phyloP scores from a whole-genome alignment of 2,797 vertebrate genomes.

The Botia kubotai region DNA sequence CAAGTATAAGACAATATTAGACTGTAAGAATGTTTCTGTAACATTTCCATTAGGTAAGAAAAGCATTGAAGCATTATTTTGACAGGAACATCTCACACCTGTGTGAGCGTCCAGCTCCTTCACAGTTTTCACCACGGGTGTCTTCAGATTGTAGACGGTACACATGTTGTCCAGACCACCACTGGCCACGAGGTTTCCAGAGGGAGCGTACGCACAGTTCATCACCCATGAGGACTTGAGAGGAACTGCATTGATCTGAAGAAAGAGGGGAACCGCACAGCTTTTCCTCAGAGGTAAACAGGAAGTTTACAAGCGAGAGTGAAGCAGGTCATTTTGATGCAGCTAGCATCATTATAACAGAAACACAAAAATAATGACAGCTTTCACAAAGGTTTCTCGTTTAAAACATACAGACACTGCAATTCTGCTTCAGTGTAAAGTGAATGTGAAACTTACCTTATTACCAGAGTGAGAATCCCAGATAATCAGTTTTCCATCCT shows the following conservation, averaged over 20 bases:
- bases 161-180: conserved; percentile 90
- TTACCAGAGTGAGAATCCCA: conserved; percentile 85
- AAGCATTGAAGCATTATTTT: too few species aligned
- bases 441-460: conserved; percentile 69
- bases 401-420: background rate
- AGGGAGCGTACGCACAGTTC: conserved; percentile 88
- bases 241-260: conserved; percentile 83
- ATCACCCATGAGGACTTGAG: conserved; percentile 92
- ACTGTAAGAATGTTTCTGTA: too few species aligned
- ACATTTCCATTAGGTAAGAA: background rate
- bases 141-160: conserved; percentile 87
- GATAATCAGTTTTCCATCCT: conserved; percentile 89
- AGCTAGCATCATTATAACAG: too few species aligned
- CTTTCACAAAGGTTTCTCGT: too few species aligned
- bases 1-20: background rate
- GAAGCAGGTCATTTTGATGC: too few species aligned
- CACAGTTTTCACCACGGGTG: conserved; percentile 83
- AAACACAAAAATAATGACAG: too few species aligned
- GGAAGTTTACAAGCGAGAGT: background rate
- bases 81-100: conserved; percentile 68
- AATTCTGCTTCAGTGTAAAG: background rate
- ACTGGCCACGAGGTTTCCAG: conserved; percentile 87
- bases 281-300: background rate
- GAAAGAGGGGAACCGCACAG: background rate
- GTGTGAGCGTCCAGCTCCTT: conserved; percentile 88